Evolutionary conservation across 1,140 invertebrate genomes (phyloP).

Genomic region (Drosophila punjabiensis): DNA sequence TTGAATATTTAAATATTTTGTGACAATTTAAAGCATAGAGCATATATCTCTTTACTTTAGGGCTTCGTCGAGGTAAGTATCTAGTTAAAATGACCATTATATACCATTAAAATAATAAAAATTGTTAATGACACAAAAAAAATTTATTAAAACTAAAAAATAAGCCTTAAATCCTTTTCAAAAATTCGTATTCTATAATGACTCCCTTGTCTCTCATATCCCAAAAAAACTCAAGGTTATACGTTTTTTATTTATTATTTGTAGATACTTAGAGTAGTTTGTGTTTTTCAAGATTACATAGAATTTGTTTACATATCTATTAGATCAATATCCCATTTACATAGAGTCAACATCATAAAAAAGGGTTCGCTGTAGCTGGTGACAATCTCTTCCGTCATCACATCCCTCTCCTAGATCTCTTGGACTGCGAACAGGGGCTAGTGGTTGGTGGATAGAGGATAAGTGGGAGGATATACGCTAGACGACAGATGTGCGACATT

Average conservation of each 20-base stretch:
- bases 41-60: too few relatives aligned
- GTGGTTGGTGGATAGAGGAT: slow-evolving; percentile 21
- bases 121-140: too few relatives aligned
- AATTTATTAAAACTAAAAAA: too few relatives aligned
- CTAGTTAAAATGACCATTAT: too few relatives aligned
- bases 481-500: slow-evolving; percentile 59
- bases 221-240: background rate
- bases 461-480: slow-evolving; percentile 32
- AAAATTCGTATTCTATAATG: too few relatives aligned
- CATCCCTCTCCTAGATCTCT: slow-evolving; percentile 2
- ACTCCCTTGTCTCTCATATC: background rate
- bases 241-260: slow-evolving; percentile 30
- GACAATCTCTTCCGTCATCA: slow-evolving; percentile 12
- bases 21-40: too few relatives aligned
- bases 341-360: slow-evolving; percentile 59
- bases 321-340: slow-evolving; percentile 79
- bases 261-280: slow-evolving; percentile 53
- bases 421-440: slow-evolving; percentile 20
- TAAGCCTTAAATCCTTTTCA: too few relatives aligned
- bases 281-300: slow-evolving; percentile 70
- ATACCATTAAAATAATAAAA: too few relatives aligned
- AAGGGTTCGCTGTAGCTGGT: slow-evolving; percentile 29
- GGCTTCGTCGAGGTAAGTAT: too few relatives aligned
- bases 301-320: slow-evolving; percentile 68
- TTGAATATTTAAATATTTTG: too few relatives aligned